Evolutionary conservation across 2,888 invertebrate species (phyloP).

Genomic region (Siphlonurus alternatus): DNA sequence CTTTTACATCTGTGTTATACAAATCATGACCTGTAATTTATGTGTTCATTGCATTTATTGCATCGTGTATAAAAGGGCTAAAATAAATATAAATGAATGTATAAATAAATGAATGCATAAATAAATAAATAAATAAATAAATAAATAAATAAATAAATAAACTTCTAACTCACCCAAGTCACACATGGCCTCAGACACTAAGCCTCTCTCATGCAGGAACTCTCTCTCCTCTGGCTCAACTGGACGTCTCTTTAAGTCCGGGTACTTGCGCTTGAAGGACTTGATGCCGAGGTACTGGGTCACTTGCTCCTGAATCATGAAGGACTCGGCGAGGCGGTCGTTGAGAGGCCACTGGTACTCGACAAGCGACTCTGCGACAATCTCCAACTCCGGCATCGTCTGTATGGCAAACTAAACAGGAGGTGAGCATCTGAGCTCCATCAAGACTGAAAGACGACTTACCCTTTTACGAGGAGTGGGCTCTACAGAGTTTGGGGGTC

Average conservation of each 20-base stretch:
- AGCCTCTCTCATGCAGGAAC: slow-evolving; percentile 61
- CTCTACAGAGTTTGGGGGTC: neutral
- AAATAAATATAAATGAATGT: too few species aligned
- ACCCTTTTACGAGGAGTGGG: neutral
- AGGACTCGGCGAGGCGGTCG: slow-evolving; percentile 49
- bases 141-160: neutral
- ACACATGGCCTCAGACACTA: slow-evolving; percentile 81
- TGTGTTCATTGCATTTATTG: neutral
- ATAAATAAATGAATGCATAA: too few species aligned
- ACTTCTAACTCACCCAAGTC: slow-evolving; percentile 53
- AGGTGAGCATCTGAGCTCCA: neutral
- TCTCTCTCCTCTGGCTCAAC: slow-evolving; percentile 85
- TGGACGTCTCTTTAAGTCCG: slow-evolving; percentile 65
- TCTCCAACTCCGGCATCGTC: slow-evolving; percentile 23
- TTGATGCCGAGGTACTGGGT: slow-evolving; percentile 88
- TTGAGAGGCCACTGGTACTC: slow-evolving; percentile 85
- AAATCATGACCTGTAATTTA: neutral
- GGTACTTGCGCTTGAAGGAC: slow-evolving; percentile 91
- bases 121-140: too few species aligned
- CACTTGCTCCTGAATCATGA: slow-evolving; percentile 92
- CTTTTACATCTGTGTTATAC: too few species aligned
- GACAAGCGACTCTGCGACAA: slow-evolving; percentile 73
- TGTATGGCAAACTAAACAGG: neutral
- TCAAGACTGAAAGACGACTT: too few species aligned
- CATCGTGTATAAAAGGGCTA: too few species aligned